Evolutionary conservation across 2,113 vertebrate species (phyloP).

Genomic region (Cyrtonyx montezumae): DNA sequence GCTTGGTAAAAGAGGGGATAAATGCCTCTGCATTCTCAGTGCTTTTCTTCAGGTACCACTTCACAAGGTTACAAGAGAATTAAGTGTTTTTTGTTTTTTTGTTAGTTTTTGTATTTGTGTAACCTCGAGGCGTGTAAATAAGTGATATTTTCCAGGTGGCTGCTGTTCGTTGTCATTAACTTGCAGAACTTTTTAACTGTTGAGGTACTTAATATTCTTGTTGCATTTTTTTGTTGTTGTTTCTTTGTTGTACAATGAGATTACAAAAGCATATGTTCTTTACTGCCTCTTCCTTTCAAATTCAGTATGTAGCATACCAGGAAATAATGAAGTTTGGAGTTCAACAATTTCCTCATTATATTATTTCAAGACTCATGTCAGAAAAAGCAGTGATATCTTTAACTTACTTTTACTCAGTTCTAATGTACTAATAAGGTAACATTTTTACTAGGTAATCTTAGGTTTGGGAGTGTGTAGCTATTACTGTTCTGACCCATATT

Average conservation of each 20-base stretch:
- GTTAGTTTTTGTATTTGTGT: background rate
- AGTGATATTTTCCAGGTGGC: background rate
- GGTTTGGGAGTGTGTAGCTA: background rate
- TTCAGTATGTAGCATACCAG: background rate
- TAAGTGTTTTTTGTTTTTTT: background rate
- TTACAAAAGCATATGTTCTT: background rate
- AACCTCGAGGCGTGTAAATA: background rate
- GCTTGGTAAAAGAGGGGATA: background rate
- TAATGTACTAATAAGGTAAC: background rate
- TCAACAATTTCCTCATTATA: background rate
- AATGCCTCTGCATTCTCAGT: background rate
- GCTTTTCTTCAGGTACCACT: background rate
- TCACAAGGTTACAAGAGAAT: background rate
- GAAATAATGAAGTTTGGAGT: background rate
- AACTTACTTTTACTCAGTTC: background rate
- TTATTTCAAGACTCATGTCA: background rate
- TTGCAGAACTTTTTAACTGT: rapidly evolving
- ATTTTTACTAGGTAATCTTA: background rate
- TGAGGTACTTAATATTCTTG: background rate
- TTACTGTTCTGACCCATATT: background rate
- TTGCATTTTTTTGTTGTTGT: background rate
- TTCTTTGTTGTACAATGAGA: background rate
- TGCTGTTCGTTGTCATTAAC: background rate
- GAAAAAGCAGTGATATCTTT: background rate
- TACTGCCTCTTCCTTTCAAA: background rate